Percentiles rank a stretch among this genome's conserved stretches.
These are phyloP conservation scores for Drepanosiphum platanoidis DNA, from an alignment of 2,888 invertebrate genomes.

Conservation along the genomic window DNA sequence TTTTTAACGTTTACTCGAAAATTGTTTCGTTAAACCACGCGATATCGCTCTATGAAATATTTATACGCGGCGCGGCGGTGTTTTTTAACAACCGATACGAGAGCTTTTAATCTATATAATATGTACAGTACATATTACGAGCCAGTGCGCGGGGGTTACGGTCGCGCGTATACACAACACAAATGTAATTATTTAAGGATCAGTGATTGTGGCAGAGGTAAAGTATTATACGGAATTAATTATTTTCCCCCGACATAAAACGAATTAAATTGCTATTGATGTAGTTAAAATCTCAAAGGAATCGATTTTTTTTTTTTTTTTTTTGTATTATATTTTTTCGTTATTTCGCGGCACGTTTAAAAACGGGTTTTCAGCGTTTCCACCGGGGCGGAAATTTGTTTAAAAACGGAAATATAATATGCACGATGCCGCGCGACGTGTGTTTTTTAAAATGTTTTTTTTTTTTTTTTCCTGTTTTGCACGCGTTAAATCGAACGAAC, in stretches of 20 bases:
- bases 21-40: no score
- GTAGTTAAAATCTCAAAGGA: conserved; percentile 39
- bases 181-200: conserved; percentile 45
- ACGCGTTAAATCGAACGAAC: no score
- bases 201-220: conserved; percentile 7
- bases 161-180: not conserved
- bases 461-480: no score
- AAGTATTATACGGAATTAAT: conserved; percentile 29
- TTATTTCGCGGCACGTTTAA: not conserved
- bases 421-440: no score
- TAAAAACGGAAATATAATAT: not conserved
- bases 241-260: conserved; percentile 34
- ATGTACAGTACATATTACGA: not conserved
- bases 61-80: no score
- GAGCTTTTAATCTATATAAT: conserved; percentile 13
- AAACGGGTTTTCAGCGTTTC: not conserved
- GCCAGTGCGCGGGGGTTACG: not conserved
- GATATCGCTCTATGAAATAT: no score
- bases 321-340: no score
- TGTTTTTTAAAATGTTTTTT: no score
- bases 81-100: not conserved
- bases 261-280: conserved; percentile 41
- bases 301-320: no score
- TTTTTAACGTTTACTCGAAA: no score
- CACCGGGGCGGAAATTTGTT: not conserved